A percentile compares a stretch with the other conserved stretches of the same genome.
These are phyloP conservation scores for Apis florea DNA, from an alignment of 1,140 invertebrate genomes.

Conservation along the genomic window DNA sequence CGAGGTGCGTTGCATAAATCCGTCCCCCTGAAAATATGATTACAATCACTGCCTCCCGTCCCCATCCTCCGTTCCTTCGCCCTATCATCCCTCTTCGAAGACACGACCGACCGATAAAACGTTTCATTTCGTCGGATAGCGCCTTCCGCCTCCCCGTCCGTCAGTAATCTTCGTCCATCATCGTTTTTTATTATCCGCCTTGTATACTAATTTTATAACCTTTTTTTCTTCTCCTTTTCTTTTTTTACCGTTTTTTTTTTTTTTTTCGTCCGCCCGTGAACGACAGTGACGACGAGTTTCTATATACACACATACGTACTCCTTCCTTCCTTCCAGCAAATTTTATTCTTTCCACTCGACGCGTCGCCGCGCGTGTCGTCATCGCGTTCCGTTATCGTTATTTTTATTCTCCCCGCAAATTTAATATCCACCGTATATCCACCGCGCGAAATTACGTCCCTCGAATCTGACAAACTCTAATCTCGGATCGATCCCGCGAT, in stretches of 20 bases:
- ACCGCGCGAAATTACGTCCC: too few relatives aligned
- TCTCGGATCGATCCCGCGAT: background rate
- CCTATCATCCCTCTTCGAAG: background rate
- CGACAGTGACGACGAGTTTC: too few relatives aligned
- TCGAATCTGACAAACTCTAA: slow-evolving; percentile 1
- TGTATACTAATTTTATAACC: slow-evolving; percentile 63
- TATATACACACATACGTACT: too few relatives aligned
- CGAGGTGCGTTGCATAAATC: slow-evolving; percentile 66
- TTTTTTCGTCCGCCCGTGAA: background rate
- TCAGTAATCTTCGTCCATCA: slow-evolving; percentile 63
- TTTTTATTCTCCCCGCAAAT: background rate
- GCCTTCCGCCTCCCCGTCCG: slow-evolving; percentile 23
- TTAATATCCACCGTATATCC: background rate
- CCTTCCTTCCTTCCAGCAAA: too few relatives aligned
- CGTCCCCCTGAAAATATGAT: slow-evolving; percentile 65
- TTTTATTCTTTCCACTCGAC: too few relatives aligned
- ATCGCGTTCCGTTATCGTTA: too few relatives aligned
- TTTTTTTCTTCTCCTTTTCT: slow-evolving; percentile 20
- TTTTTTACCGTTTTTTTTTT: slow-evolving; percentile 2
- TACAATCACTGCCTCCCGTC: slow-evolving; percentile 55
- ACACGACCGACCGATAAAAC: slow-evolving; percentile 59
- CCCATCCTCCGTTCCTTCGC: background rate
- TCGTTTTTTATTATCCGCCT: slow-evolving; percentile 58
- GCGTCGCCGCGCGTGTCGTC: too few relatives aligned
- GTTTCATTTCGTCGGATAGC: slow-evolving; percentile 54